Evolutionary conservation across 2,888 invertebrate species (phyloP).

Genomic region (Parnassius orleans): DNA sequence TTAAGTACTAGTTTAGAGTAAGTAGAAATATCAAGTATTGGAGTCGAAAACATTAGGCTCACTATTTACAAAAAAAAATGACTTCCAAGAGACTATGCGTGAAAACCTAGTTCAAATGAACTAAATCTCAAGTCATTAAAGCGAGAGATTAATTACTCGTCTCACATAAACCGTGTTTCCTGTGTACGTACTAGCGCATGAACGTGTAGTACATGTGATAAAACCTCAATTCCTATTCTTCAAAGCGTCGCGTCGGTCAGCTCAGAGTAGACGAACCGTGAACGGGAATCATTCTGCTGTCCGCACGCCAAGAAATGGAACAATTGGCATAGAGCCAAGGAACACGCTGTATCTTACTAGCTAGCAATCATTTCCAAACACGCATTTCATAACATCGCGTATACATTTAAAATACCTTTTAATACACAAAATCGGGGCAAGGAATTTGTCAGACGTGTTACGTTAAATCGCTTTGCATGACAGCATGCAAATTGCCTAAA

Average conservation of each 20-base stretch:
- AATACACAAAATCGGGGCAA: conserved; percentile 60
- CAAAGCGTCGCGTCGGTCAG: conserved; percentile 68
- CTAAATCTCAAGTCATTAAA: conserved; percentile 54
- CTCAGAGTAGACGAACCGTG: conserved; percentile 68
- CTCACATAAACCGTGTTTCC: conserved; percentile 66
- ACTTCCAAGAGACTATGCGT: conserved; percentile 39
- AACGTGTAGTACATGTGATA: conserved; percentile 49
- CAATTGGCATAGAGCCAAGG: conserved; percentile 66
- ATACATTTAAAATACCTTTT: conserved; percentile 48
- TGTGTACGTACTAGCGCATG: conserved; percentile 47
- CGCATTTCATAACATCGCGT: conserved; percentile 48
- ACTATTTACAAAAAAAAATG: background rate
- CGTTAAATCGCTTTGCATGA: conserved; percentile 62
- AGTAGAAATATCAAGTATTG: background rate
- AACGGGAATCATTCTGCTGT: conserved; percentile 67
- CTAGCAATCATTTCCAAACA: conserved; percentile 43
- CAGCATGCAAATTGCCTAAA: conserved; percentile 61
- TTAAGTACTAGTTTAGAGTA: too few relatives aligned
- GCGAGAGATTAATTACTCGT: conserved; percentile 66
- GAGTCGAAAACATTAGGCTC: too few relatives aligned
- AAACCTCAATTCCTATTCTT: conserved; percentile 67
- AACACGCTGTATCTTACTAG: conserved; percentile 29
- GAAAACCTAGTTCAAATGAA: conserved; percentile 34
- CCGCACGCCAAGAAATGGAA: conserved; percentile 66
- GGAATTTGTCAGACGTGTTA: conserved; percentile 65